Evolutionary conservation across 2,113 vertebrate species (phyloP), one percentile per base, ranked within the genome.

Genomic region (Tricholaema leucomelas): DNA sequence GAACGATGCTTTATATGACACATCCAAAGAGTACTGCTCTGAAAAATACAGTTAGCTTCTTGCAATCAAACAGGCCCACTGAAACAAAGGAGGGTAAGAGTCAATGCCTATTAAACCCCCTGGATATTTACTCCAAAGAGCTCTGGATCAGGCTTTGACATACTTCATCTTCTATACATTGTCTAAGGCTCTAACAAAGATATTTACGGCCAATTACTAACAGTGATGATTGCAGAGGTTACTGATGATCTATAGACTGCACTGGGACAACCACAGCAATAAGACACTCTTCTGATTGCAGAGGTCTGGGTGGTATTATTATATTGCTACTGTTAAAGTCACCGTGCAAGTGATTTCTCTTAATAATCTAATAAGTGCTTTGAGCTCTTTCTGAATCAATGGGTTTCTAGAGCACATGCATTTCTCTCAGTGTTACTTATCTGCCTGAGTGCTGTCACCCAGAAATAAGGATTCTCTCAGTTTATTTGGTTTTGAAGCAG

Each of bases 401-500:
- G 65, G 79, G 69, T 96, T 89, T 92, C 48, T 80, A 48, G 69
- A 77, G 75, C 48, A 74, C 61, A 63, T 6, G 8, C 81, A 82
- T 89, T 85, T 54, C 38, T 92, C 84, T 80, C 92, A 64, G 92
- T 96, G 90, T 92, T 75, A 66, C 61, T 94, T 81, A 90, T 94
- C 86, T 88, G 95, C 81, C 81, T 94, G 63, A 95, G 76, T 61
- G 86, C 78, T 90, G 95, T 93, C 93, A 95, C 80, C 87, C 86
- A 96, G 91, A 96, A 92, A 86, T 81, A 92, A 63, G 81, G 79
- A 91, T 95, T 96, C 81, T 95, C 80, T 95, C 75, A 28, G 24
- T 96, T 95, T 94, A 91, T 95, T 95, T 96, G 89, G 46, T 80
- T 97, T 94, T 94, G 96, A 96, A 97, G 96, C 91, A 97, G 95